phyloP scores from a whole-genome alignment of 2,113 vertebrate genomes.

The Oncorhynchus masou region DNA sequence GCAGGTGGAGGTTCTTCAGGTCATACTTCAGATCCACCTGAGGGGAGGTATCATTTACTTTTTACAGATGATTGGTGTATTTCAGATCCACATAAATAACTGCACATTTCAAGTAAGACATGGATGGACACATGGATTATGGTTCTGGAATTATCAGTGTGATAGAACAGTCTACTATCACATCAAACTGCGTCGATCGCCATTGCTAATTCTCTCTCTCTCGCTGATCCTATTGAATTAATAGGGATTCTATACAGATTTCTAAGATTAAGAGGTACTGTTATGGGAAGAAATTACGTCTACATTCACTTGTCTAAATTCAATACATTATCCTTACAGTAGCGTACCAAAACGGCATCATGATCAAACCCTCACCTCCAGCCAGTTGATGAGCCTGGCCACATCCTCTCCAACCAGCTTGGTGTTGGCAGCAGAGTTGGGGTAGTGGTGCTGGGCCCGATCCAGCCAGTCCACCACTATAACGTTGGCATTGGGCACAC shows the following conservation, averaged over 20 bases:
- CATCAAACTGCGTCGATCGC: too few species aligned
- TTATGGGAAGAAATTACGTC: too few species aligned
- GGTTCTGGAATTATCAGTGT: not conserved
- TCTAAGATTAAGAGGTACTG: too few species aligned
- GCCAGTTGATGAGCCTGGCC: slow-evolving; percentile 83
- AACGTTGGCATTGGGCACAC: slow-evolving; percentile 83
- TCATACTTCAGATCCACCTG: slow-evolving; percentile 76
- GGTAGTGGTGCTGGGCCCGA: slow-evolving; percentile 83
- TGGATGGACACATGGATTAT: not conserved
- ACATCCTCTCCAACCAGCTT: slow-evolving; percentile 82
- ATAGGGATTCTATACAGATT: too few species aligned
- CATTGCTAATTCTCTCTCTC: too few species aligned
- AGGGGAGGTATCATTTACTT: too few species aligned
- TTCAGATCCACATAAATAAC: too few species aligned
- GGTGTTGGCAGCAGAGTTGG: slow-evolving; percentile 78
- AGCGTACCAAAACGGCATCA: not conserved
- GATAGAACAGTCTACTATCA: too few species aligned
- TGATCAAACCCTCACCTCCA: slow-evolving; percentile 72
- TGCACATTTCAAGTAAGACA: not conserved
- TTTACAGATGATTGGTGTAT: too few species aligned
- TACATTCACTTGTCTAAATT: not conserved
- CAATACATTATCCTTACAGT: not conserved
- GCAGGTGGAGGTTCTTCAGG: slow-evolving; percentile 78
- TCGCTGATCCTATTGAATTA: too few species aligned
- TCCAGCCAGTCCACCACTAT: slow-evolving; percentile 85